Evolutionary conservation across 2,888 invertebrate species (phyloP), one percentile per base, ranked within the genome.

Genomic region (Cheilosia impressa): DNA sequence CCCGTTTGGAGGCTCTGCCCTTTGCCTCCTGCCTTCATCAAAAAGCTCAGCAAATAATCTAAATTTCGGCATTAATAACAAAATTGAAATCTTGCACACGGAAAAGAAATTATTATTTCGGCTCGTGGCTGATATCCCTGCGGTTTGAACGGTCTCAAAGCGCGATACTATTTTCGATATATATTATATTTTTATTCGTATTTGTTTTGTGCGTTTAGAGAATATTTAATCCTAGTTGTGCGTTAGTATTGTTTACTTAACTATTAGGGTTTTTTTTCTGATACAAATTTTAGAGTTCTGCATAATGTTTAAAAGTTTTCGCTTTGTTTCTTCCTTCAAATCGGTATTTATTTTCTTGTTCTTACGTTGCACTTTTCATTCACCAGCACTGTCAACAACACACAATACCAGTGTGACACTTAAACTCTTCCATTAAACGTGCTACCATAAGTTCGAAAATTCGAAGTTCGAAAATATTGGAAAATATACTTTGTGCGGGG

Each of bases 1-100:
- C 91, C 91, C 90, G 90, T 90, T 90, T 89, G 91, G 90, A 91
- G 92, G 92, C 91, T 91, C 91, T 90, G 91, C 90, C 90, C 90
- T 91, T 89, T 91, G 91, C 90, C 90, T 89, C 88, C 89, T 88
- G 88, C 82, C 89, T 88, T 89, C 90, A 90, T 90, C 89, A 90
- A 90, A 89, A 88, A 87, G 87, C 79, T 87, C 88, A 82, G 63
- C 87, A 85, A 88, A 76, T 81, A 65, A 60, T 78, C 87, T 84
- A 68, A 87, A 87, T 82, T 88, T 87, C 87, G 87, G 87, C 88
- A 88, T 88, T 88, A 84, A 88, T 87, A 87, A 84, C 68, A 66
- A 60, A 55, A 47, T 62, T 41, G 52, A 55, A 72, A 60, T 31
- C 62, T 3, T 7, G 72, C 47, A 38, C 52, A 65, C 53, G 10